Percentiles rank a stretch among this genome's conserved stretches.
Evolutionary conservation across 2,113 vertebrate species (phyloP).

Genomic region (Bufo gargarizans): DNA sequence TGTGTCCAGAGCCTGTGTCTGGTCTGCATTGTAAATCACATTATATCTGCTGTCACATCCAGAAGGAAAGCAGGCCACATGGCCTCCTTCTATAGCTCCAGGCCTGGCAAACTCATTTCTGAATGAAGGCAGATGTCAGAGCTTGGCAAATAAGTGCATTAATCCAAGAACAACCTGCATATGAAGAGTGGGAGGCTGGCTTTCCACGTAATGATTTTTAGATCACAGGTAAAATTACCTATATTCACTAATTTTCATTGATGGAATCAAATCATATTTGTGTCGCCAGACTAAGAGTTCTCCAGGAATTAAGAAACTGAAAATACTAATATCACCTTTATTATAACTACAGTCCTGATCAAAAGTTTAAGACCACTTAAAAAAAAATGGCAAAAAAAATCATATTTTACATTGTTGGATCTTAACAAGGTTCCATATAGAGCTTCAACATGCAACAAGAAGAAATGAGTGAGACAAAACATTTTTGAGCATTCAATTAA

Average conservation of each 20-base stretch:
- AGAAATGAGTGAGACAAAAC: no score
- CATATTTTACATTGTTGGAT: no score
- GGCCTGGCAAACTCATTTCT: background rate
- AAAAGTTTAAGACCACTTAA: no score
- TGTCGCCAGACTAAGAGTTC: no score
- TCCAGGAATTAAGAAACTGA: no score
- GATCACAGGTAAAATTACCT: background rate
- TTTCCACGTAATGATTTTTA: background rate
- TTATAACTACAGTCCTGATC: no score
- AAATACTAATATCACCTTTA: no score
- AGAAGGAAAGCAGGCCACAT: conserved; percentile 30
- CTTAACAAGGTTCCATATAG: no score
- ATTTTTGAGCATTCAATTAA: no score
- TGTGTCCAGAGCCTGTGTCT: background rate
- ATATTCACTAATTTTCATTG: background rate
- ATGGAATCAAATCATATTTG: no score
- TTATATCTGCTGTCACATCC: conserved; percentile 6
- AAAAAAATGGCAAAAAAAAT: no score
- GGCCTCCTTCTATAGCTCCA: background rate
- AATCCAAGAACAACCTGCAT: background rate
- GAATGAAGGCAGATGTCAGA: conserved; percentile 4
- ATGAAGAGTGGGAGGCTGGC: background rate
- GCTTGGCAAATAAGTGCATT: background rate
- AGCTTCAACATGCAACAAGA: no score
- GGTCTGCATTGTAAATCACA: conserved; percentile 26